These are phyloP conservation scores for Heliconius hermathena DNA, from an alignment of 1,140 invertebrate species.

Conservation along the genomic window DNA sequence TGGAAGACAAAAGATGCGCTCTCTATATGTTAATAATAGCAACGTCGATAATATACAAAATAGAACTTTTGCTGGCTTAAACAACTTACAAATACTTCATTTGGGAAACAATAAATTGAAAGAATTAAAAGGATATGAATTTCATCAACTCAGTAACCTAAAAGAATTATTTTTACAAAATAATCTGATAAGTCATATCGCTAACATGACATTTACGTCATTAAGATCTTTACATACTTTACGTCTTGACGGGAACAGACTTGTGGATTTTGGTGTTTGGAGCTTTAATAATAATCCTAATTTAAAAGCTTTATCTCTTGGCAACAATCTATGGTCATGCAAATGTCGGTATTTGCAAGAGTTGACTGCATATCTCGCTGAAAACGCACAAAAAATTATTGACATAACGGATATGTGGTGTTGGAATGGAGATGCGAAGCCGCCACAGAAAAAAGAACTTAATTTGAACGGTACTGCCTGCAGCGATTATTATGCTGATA, in stretches of 20 bases:
- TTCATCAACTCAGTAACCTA: constrained; percentile 91
- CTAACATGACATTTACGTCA: constrained; percentile 90
- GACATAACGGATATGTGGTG: constrained; percentile 91
- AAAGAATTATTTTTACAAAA: constrained; percentile 94
- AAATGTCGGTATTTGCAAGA: constrained; percentile 94
- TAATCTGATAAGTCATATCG: constrained; percentile 90
- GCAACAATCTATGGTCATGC: constrained; percentile 94
- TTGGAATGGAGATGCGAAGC: constrained; percentile 88
- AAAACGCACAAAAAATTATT: constrained; percentile 90
- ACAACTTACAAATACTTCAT: constrained; percentile 90
- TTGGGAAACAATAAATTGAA: constrained; percentile 92
- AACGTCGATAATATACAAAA: constrained; percentile 94
- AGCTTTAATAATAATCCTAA: constrained; percentile 87
- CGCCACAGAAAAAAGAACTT: constrained; percentile 86
- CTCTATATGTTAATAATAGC: constrained; percentile 93
- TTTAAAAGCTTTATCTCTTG: constrained; percentile 88
- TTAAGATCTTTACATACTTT: constrained; percentile 91
- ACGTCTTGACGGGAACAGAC: constrained; percentile 91
- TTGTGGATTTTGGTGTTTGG: constrained; percentile 92
- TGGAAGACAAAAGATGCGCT: constrained; percentile 93
- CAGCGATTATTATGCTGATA: constrained; percentile 91
- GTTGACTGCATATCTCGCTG: constrained; percentile 91
- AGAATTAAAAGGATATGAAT: constrained; percentile 93
- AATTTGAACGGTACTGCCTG: constrained; percentile 92
- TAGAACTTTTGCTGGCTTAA: constrained; percentile 94